phyloP scores from a whole-genome alignment of 2,797 vertebrate genomes.

The Leuciscus waleckii region DNA sequence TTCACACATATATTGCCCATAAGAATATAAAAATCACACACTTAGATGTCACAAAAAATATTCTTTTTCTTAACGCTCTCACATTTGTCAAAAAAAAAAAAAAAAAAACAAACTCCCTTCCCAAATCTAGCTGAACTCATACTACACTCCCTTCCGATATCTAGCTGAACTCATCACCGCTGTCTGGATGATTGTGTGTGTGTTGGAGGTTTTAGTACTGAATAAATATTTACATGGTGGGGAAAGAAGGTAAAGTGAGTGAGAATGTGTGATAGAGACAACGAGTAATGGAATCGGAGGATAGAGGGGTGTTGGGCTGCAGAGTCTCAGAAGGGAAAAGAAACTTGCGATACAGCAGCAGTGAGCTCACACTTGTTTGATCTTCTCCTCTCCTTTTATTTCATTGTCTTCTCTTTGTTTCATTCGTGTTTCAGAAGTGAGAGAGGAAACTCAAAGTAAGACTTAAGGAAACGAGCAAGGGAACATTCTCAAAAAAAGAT shows the following conservation, averaged over 20 bases:
- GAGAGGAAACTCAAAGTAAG: constrained; percentile 37
- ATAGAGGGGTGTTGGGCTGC: constrained; percentile 27
- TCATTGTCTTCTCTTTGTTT: constrained; percentile 48
- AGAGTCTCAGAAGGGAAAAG: constrained; percentile 40
- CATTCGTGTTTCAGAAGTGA: constrained; percentile 24
- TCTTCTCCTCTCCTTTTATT: constrained; percentile 49
- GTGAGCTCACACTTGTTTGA: constrained; percentile 37
- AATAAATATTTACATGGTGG: constrained; percentile 35
- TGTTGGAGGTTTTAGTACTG: constrained; percentile 10
- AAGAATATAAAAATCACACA: background rate
- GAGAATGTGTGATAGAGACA: constrained; percentile 1
- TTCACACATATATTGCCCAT: background rate
- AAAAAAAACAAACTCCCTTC: background rate
- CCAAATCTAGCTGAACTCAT: constrained; percentile 14
- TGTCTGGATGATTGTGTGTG: background rate
- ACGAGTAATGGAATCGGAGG: background rate
- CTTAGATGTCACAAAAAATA: background rate
- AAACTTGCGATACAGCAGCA: constrained; percentile 39
- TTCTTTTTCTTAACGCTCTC: background rate
- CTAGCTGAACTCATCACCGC: constrained; percentile 16
- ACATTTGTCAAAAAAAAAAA: constrained; percentile 1
- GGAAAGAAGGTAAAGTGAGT: background rate
- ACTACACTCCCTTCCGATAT: background rate
- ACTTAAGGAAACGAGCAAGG: constrained; percentile 3
- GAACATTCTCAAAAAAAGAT: background rate